phyloP scores from a whole-genome alignment of 2,113 vertebrate genomes.

The Syngnathus scovelli region DNA sequence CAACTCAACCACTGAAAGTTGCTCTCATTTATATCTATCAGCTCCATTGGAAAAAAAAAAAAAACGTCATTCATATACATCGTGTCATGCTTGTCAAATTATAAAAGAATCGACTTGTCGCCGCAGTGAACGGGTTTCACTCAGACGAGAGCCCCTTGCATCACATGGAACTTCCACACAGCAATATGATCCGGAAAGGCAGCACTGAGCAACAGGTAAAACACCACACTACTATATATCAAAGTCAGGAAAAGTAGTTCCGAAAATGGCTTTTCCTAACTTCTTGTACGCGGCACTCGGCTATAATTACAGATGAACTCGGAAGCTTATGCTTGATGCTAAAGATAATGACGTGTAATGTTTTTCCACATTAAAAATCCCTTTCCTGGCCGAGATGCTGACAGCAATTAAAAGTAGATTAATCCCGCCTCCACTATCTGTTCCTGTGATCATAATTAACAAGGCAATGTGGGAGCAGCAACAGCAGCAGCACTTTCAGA shows the following conservation, averaged over 20 bases:
- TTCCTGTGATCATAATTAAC: constrained; percentile 56
- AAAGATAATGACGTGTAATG: constrained; percentile 5
- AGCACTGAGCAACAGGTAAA: constrained; percentile 84
- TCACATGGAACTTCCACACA: constrained; percentile 77
- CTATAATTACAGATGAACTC: constrained; percentile 3
- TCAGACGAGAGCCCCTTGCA: constrained; percentile 77
- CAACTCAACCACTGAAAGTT: constrained; percentile 1
- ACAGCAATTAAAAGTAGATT: constrained; percentile 41
- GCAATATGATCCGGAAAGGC: constrained; percentile 75
- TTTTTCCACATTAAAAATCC: constrained; percentile 17
- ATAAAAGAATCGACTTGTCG: constrained; percentile 16
- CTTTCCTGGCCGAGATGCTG: constrained; percentile 23
- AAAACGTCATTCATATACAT: neutral
- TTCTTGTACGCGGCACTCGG: too few species aligned
- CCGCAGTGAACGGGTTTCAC: constrained; percentile 93
- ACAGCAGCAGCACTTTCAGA: constrained; percentile 23
- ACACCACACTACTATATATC: neutral
- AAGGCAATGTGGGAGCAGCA: constrained; percentile 29
- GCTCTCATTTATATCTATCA: neutral
- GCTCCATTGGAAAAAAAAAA: neutral
- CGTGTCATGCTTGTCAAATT: neutral
- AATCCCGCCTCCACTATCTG: constrained; percentile 50
- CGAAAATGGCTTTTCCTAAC: too few species aligned
- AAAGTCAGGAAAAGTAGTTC: too few species aligned
- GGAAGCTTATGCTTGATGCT: neutral